Evolutionary conservation across 2,888 invertebrate genomes (phyloP).

Genomic region (Latrodectus hesperus): DNA sequence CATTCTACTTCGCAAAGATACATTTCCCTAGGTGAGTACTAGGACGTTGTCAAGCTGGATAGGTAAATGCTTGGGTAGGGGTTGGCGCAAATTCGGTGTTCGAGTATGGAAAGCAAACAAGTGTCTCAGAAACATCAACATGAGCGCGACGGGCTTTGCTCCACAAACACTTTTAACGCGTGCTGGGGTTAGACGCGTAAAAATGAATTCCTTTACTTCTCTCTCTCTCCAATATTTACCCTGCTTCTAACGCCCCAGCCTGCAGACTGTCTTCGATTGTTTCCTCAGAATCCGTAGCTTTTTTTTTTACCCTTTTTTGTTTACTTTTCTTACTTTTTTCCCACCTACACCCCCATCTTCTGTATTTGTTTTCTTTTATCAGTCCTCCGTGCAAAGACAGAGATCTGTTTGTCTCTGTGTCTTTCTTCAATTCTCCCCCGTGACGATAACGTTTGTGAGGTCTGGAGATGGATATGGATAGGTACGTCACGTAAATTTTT

Average conservation of each 20-base stretch:
- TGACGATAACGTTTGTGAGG: background rate
- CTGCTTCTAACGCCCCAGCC: constrained; percentile 10
- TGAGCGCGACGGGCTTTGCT: constrained; percentile 54
- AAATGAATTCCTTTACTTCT: constrained; percentile 65
- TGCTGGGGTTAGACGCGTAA: constrained; percentile 35
- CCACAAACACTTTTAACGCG: constrained; percentile 63
- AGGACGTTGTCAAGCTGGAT: constrained; percentile 1
- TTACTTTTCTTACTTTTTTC: constrained; percentile 62
- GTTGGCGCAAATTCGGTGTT: constrained; percentile 41
- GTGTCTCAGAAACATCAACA: constrained; percentile 59
- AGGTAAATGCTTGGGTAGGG: constrained; percentile 1
- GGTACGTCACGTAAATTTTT: background rate
- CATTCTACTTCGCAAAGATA: constrained; percentile 57
- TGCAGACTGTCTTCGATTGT: constrained; percentile 54
- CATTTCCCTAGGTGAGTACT: constrained; percentile 29
- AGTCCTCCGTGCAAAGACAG: constrained; percentile 18
- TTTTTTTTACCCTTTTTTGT: constrained; percentile 34
- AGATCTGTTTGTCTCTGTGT: constrained; percentile 32
- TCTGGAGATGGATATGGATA: background rate
- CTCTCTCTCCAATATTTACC: constrained; percentile 44
- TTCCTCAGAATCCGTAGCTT: constrained; percentile 55
- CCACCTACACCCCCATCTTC: background rate
- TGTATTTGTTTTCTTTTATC: constrained; percentile 51
- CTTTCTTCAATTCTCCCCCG: background rate
- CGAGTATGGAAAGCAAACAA: constrained; percentile 67